Evolutionary conservation across 2,113 vertebrate genomes (phyloP).

Genomic region (Onychorhynchus coronatus): DNA sequence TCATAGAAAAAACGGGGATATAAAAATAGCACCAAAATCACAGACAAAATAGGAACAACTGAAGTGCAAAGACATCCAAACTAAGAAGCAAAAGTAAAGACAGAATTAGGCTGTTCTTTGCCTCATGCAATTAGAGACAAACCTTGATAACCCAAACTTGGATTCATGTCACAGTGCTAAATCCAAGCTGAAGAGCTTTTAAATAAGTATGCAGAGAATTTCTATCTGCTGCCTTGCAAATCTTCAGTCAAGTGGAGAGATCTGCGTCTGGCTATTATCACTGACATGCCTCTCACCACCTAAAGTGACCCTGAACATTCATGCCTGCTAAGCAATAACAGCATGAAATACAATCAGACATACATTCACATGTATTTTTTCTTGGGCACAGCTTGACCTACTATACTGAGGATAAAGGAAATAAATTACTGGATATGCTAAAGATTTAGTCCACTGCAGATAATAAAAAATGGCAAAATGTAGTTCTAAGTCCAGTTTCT

Average conservation of each 20-base stretch:
- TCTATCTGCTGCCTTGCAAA: conserved; percentile 33
- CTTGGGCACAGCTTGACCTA: background rate
- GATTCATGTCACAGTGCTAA: conserved; percentile 12
- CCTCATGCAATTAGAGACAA: background rate
- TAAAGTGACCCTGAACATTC: conserved; percentile 18
- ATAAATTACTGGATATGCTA: background rate
- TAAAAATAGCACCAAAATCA: background rate
- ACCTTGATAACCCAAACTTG: background rate
- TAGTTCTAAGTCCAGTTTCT: background rate
- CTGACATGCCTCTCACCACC: background rate
- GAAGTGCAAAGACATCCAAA: background rate
- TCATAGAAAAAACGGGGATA: background rate
- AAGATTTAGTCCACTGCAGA: background rate
- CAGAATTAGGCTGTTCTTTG: conserved; percentile 10
- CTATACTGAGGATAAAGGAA: background rate
- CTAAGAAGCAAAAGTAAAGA: conserved; percentile 6
- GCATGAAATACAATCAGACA: background rate
- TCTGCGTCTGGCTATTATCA: conserved; percentile 27
- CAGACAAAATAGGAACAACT: background rate
- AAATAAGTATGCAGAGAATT: conserved; percentile 40
- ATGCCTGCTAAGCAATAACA: background rate
- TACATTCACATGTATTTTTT: background rate
- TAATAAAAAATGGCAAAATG: background rate
- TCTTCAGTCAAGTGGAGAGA: conserved; percentile 17
- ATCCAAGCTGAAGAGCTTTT: conserved; percentile 29